Evolutionary conservation across 30 jellyfish, hydroid and myxozoan genomes (phyloP).

Genomic region (Cassiopea andromeda): DNA sequence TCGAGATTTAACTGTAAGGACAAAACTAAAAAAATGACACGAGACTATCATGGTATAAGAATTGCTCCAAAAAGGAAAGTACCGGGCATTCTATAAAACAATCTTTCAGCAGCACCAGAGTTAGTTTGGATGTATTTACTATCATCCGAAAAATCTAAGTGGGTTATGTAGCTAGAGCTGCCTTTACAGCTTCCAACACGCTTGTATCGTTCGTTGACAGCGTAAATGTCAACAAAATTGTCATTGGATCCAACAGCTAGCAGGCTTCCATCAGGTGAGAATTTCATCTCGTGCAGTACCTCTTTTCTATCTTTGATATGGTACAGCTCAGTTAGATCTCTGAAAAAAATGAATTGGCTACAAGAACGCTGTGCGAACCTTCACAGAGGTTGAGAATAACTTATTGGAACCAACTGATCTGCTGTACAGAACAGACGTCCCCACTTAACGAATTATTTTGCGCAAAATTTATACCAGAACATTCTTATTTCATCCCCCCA

Average conservation of each 20-base stretch:
- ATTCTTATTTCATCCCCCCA: too few relatives aligned
- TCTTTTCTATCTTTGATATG: slow-evolving; percentile 96
- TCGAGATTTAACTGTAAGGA: too few relatives aligned
- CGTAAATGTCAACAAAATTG: slow-evolving; percentile 88
- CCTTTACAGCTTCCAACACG: slow-evolving; percentile 98
- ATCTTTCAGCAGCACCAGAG: slow-evolving; percentile 95
- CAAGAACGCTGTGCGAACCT: too few relatives aligned
- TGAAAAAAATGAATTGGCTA: background rate
- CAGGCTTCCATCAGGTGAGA: slow-evolving; percentile 93
- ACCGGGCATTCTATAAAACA: slow-evolving; percentile 95
- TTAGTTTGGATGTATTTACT: slow-evolving; percentile 95
- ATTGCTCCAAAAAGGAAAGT: background rate
- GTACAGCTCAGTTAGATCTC: slow-evolving; percentile 86
- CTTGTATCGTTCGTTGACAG: slow-evolving; percentile 91
- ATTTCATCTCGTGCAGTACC: slow-evolving; percentile 93
- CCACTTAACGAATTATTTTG: too few relatives aligned
- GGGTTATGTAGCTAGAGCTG: slow-evolving; percentile 94
- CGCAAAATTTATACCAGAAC: too few relatives aligned
- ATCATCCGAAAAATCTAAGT: slow-evolving; percentile 92
- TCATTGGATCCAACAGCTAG: slow-evolving; percentile 97
- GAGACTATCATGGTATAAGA: too few relatives aligned
- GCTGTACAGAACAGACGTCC: too few relatives aligned
- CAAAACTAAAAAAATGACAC: too few relatives aligned
- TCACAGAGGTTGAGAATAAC: too few relatives aligned
- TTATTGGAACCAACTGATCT: too few relatives aligned